These are phyloP conservation scores for Drosophila navojoa DNA, from an alignment of 1,140 invertebrate genomes.

Conservation along the genomic window DNA sequence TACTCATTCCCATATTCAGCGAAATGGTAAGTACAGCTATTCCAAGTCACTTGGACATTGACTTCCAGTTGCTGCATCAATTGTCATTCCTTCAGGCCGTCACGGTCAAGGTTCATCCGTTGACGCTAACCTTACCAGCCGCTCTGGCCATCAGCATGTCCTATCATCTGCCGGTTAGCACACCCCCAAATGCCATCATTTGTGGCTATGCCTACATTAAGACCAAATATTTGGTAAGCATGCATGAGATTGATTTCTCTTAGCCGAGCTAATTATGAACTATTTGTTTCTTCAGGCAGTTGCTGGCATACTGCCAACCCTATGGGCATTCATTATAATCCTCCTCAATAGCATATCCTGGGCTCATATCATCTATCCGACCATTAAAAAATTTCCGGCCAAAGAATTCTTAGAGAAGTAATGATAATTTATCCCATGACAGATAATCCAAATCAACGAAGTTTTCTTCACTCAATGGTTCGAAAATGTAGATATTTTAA, in stretches of 20 bases:
- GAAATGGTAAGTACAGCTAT: slow-evolving; percentile 86
- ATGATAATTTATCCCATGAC: neutral
- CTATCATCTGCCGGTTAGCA: slow-evolving; percentile 88
- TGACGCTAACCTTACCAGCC: slow-evolving; percentile 93
- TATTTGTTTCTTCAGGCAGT: slow-evolving; percentile 76
- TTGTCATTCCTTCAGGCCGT: slow-evolving; percentile 83
- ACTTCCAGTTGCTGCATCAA: neutral
- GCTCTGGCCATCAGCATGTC: slow-evolving; percentile 90
- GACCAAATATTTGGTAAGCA: slow-evolving; percentile 58
- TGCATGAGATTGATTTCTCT: neutral
- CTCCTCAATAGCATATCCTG: slow-evolving; percentile 29
- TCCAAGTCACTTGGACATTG: neutral
- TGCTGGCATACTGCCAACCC: slow-evolving; percentile 89
- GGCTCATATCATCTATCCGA: slow-evolving; percentile 46
- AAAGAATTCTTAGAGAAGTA: neutral
- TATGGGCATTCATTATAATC: slow-evolving; percentile 39
- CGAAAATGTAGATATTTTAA: too few relatives aligned
- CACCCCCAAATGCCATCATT: slow-evolving; percentile 96
- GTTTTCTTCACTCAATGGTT: too few relatives aligned
- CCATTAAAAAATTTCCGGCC: slow-evolving; percentile 26
- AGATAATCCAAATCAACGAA: neutral
- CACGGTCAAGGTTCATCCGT: slow-evolving; percentile 89
- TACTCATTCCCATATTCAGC: slow-evolving; percentile 89
- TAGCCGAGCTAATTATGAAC: neutral
- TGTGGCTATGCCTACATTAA: slow-evolving; percentile 87